Evolutionary conservation across 2,888 invertebrate species (phyloP).

Genomic region (Agrilus biguttatus): DNA sequence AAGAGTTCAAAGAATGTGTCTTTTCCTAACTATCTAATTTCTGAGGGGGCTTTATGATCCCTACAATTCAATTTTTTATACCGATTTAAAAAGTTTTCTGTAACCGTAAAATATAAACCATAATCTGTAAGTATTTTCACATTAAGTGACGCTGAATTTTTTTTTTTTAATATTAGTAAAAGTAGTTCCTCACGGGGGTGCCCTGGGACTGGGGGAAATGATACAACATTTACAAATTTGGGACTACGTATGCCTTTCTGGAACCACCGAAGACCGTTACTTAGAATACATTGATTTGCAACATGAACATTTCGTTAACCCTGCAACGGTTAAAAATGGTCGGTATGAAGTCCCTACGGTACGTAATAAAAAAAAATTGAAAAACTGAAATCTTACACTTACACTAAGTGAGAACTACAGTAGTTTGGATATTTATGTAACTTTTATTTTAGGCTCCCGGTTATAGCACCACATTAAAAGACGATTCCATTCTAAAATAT

Average conservation of each 20-base stretch:
- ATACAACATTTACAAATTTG: conserved; percentile 85
- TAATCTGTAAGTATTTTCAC: too few species aligned
- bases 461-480: conserved; percentile 68
- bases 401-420: too few species aligned
- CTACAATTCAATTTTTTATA: too few species aligned
- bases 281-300: conserved; percentile 84
- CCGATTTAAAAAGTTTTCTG: too few species aligned
- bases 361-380: conserved; percentile 14
- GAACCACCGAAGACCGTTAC: conserved; percentile 53
- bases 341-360: conserved; percentile 64
- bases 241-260: conserved; percentile 67
- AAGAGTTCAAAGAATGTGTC: too few species aligned
- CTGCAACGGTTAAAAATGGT: conserved; percentile 53
- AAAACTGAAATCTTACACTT: too few species aligned
- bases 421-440: too few species aligned
- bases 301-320: conserved; percentile 74
- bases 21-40: too few species aligned
- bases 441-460: conserved; percentile 46
- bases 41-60: too few species aligned
- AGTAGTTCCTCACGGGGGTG: conserved; percentile 89
- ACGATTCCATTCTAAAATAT: conserved; percentile 50
- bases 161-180: conserved; percentile 39
- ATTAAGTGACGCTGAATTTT: neutral
- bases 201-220: conserved; percentile 86
- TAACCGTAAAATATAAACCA: too few species aligned